Percentiles rank a stretch among this genome's conserved stretches.
Evolutionary conservation across 2,113 vertebrate species (phyloP).

Genomic region (Nettapus auritus): DNA sequence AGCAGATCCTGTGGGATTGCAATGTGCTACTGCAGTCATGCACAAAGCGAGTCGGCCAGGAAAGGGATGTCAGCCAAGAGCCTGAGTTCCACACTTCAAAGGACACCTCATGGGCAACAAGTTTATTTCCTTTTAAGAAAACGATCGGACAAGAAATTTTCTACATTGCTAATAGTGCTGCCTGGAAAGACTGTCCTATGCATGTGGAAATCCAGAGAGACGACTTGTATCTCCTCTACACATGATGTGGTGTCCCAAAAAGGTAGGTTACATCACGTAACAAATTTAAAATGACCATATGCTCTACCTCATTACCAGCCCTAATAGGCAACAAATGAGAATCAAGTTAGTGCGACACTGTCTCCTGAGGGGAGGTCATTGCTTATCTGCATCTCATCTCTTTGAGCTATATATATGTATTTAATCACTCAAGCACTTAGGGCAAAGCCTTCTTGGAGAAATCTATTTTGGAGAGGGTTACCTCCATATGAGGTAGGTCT

Average conservation of each 20-base stretch:
- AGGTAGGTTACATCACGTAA: not conserved
- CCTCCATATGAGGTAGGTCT: not conserved
- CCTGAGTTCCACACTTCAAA: conserved; percentile 41
- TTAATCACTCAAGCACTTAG: conserved; percentile 14
- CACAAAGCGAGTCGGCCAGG: not conserved
- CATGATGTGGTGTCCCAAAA: not conserved
- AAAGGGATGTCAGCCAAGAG: conserved; percentile 19
- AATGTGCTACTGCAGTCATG: conserved; percentile 32
- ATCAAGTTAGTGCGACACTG: not conserved
- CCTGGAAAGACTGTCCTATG: not conserved
- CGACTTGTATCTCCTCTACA: not conserved
- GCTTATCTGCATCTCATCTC: not conserved
- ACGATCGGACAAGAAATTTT: not conserved
- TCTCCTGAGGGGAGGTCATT: conserved; percentile 7
- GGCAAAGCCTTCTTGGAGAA: conserved; percentile 1
- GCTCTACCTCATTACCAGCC: not conserved
- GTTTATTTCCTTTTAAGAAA: conserved; percentile 22
- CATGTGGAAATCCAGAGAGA: not conserved
- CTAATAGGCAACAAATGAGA: not conserved
- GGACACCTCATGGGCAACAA: not conserved
- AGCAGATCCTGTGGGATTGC: conserved; percentile 46
- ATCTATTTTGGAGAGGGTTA: not conserved
- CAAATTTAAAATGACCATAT: not conserved
- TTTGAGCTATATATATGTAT: conserved; percentile 6
- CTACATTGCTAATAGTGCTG: not conserved